Conservation (phyloP, 2,797 vertebrate genomes). For the Alcedo atthis region DNA sequence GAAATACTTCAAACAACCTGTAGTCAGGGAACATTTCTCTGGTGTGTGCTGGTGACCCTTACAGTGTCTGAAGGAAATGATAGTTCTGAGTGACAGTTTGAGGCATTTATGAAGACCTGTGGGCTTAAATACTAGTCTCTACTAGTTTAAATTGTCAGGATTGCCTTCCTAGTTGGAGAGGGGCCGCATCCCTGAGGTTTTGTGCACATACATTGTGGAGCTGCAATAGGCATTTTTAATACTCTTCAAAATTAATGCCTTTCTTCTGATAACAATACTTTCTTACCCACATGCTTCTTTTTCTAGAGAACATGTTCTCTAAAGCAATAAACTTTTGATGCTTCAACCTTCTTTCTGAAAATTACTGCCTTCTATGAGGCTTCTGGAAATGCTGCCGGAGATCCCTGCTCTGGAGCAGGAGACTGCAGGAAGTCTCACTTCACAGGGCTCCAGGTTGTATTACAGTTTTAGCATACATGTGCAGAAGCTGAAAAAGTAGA, state of each 20-base stretch:
- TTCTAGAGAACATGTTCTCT: not conserved
- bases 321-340: not conserved
- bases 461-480: not conserved
- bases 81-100: not conserved
- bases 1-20: not conserved
- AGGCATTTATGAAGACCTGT: not conserved
- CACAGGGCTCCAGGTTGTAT: not conserved
- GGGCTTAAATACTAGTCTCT: not conserved
- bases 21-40: not conserved
- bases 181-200: not conserved
- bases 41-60: not conserved
- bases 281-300: not conserved
- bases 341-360: not conserved
- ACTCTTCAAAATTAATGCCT: not conserved
- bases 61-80: not conserved
- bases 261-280: not conserved
- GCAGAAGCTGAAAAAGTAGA: not conserved
- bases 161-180: not conserved
- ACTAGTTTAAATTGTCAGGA: not conserved
- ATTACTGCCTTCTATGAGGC: not conserved
- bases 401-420: not conserved
- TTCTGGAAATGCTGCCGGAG: not conserved
- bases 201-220: not conserved
- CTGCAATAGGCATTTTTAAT: not conserved
- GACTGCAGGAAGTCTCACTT: not conserved